Percentiles rank a stretch among this genome's conserved stretches.
Evolutionary conservation across 1,140 invertebrate genomes (phyloP).

Genomic region (Armadillidium nasatum): DNA sequence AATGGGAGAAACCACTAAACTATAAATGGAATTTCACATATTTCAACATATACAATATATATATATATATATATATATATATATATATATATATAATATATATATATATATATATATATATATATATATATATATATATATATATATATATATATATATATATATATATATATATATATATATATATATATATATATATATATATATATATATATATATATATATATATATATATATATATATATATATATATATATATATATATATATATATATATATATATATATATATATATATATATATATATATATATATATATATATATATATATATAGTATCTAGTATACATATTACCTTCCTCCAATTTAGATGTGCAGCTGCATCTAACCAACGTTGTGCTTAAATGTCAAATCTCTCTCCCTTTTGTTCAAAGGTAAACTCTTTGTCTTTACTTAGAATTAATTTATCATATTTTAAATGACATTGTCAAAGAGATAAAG

Average conservation of each 20-base stretch:
- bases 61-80: constrained; percentile 8
- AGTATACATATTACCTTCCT: too few species aligned
- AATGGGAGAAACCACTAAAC: not conserved
- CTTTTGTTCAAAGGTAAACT: too few species aligned
- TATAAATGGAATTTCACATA: not conserved
- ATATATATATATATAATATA: not conserved
- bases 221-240: not conserved
- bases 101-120: constrained; percentile 18
- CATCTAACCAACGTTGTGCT: too few species aligned
- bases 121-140: not conserved
- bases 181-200: not conserved
- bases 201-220: not conserved
- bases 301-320: too few species aligned
- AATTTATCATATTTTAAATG: too few species aligned
- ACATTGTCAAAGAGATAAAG: too few species aligned
- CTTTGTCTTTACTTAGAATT: too few species aligned
- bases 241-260: constrained; percentile 15
- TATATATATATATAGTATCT: too few species aligned
- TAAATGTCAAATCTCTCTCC: too few species aligned
- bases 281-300: not conserved
- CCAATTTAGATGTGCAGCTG: too few species aligned
- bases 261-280: constrained; percentile 15
- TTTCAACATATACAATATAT: constrained; percentile 10
- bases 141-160: not conserved
- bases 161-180: constrained; percentile 2